A percentile compares a stretch with the other conserved stretches of the same genome.
phyloP scores from a whole-genome alignment of 1,140 invertebrate species.

The Spodoptera frugiperda region DNA sequence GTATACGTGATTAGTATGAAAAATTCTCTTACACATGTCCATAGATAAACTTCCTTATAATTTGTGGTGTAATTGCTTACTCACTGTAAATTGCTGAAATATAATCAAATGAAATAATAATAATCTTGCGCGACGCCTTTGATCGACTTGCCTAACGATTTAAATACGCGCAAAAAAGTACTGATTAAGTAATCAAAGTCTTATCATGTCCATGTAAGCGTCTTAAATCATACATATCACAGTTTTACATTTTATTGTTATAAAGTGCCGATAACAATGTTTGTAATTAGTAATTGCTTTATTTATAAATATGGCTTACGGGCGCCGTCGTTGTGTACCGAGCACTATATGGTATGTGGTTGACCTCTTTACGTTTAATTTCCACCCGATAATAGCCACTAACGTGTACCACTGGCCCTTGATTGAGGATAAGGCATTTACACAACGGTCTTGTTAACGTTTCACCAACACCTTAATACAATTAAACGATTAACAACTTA shows the following conservation, averaged over 20 bases:
- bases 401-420: constrained; percentile 9
- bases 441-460: constrained; percentile 12
- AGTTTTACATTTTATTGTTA: background rate
- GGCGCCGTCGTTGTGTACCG: background rate
- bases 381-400: background rate
- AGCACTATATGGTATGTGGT: background rate
- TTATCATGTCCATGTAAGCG: background rate
- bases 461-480: constrained; percentile 31
- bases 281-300: background rate
- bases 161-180: background rate
- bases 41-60: no score
- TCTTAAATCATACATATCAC: background rate
- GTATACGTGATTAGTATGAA: no score
- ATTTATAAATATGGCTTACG: constrained; percentile 19
- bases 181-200: background rate
- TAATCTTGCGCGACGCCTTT: background rate
- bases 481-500: constrained; percentile 32
- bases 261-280: background rate
- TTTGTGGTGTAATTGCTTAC: no score
- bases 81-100: no score
- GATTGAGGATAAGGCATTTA: constrained; percentile 12
- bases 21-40: no score
- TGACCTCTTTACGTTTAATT: background rate
- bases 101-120: no score
- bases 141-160: no score